Conservation (phyloP, 92 coral and sea anemone species). For the Paramuricea clavata region DNA sequence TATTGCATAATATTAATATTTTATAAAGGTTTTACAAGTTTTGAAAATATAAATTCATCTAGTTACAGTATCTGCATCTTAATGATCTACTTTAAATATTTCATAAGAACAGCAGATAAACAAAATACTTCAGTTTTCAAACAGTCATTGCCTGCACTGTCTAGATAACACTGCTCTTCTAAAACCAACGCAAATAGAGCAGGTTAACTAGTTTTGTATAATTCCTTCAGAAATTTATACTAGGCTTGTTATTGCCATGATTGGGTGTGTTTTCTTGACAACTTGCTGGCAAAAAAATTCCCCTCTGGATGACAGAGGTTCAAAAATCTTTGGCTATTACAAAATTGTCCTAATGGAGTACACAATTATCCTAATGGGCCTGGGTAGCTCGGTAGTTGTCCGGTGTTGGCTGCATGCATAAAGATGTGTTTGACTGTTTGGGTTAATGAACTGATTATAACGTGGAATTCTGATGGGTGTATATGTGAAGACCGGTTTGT, state of each 20-base stretch:
- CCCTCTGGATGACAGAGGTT: constrained; percentile 37
- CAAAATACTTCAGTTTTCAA: too few relatives aligned
- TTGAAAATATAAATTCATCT: too few relatives aligned
- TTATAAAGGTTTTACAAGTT: too few relatives aligned
- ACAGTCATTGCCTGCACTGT: not conserved
- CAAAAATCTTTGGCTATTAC: constrained; percentile 13
- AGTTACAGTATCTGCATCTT: too few relatives aligned
- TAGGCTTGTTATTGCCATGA: constrained; percentile 23
- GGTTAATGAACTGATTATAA: too few relatives aligned
- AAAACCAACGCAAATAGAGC: not conserved
- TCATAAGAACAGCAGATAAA: too few relatives aligned
- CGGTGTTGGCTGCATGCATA: too few relatives aligned
- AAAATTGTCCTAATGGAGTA: not conserved
- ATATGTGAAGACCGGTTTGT: not conserved
- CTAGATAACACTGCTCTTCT: not conserved
- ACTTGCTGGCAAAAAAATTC: constrained; percentile 5
- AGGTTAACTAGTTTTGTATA: constrained; percentile 38
- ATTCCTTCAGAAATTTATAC: constrained; percentile 49
- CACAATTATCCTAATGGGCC: not conserved
- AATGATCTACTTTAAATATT: too few relatives aligned
- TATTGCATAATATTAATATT: too few relatives aligned
- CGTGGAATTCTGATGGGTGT: not conserved
- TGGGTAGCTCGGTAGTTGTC: not conserved
- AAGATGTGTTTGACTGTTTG: too few relatives aligned
- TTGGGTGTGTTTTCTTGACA: constrained; percentile 37